A percentile compares a stretch with the other conserved stretches of the same genome.
Conservation (phyloP, 2,113 vertebrate species). For the Rhagologus leucostigma region DNA sequence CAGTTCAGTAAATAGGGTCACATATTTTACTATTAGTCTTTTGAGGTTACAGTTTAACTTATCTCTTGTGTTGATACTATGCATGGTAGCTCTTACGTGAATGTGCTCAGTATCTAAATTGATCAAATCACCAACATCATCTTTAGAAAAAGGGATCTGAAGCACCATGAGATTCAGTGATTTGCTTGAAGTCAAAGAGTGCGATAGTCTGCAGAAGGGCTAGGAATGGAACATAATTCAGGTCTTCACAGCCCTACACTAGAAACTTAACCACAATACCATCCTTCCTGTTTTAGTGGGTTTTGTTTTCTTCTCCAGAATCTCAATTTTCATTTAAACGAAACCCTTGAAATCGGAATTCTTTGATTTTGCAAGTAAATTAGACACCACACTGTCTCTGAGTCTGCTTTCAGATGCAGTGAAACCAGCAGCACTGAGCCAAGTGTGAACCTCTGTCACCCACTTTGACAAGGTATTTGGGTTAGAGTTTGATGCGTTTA, state of each 20-base stretch:
- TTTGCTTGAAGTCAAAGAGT: background rate
- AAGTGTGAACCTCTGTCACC: background rate
- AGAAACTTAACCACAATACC: slow-evolving; percentile 50
- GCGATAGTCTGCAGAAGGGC: background rate
- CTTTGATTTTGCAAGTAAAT: slow-evolving; percentile 61
- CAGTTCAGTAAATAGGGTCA: background rate
- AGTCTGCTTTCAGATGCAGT: slow-evolving; percentile 47
- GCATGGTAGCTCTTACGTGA: background rate
- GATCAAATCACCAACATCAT: background rate
- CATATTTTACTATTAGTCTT: background rate
- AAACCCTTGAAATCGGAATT: slow-evolving; percentile 57
- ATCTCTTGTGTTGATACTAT: background rate
- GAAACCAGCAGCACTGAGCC: slow-evolving; percentile 31
- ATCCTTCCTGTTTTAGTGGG: slow-evolving; percentile 64
- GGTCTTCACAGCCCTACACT: background rate
- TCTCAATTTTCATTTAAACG: slow-evolving; percentile 62
- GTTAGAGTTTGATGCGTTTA: background rate
- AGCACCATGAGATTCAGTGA: background rate
- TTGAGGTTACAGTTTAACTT: too few species aligned
- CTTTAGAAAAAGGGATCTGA: slow-evolving; percentile 4
- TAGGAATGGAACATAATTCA: slow-evolving; percentile 5
- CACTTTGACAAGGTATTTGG: background rate
- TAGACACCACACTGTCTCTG: slow-evolving; percentile 9
- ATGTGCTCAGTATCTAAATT: background rate
- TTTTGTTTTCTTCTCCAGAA: slow-evolving; percentile 68